Conservation (phyloP, 2,113 vertebrate species). For the Mesoclemmys tuberculata region DNA sequence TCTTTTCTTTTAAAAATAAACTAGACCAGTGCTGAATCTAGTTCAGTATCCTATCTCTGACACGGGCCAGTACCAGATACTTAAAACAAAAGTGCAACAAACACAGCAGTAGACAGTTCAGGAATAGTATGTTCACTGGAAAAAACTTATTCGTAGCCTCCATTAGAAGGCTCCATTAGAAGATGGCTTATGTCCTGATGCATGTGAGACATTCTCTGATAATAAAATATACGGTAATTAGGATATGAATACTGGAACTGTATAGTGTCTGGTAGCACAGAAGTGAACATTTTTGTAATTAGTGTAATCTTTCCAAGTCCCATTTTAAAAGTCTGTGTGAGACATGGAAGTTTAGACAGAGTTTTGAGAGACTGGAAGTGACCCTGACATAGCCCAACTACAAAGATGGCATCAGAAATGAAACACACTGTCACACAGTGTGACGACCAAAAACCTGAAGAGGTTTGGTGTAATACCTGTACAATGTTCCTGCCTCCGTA, state of each 20-base stretch:
- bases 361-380: background rate
- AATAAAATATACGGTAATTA: constrained; percentile 69
- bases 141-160: background rate
- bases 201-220: constrained; percentile 23
- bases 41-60: background rate
- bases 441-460: background rate
- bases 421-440: background rate
- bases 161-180: constrained; percentile 69
- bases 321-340: constrained; percentile 6
- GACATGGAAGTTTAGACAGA: background rate
- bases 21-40: constrained; percentile 12
- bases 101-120: background rate
- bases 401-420: background rate
- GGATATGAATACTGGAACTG: constrained; percentile 50
- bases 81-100: constrained; percentile 35
- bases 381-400: fast-evolving
- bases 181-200: constrained; percentile 67
- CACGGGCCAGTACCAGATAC: background rate
- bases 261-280: background rate
- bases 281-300: constrained; percentile 69
- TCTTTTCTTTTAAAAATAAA: too few species aligned
- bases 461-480: background rate
- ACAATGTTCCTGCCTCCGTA: background rate
- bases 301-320: constrained; percentile 56
- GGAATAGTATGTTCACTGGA: constrained; percentile 39